A percentile compares a stretch with the other conserved stretches of the same genome.
Conservation (phyloP, 2,888 invertebrate species). For the Pantelozetes paolii region DNA sequence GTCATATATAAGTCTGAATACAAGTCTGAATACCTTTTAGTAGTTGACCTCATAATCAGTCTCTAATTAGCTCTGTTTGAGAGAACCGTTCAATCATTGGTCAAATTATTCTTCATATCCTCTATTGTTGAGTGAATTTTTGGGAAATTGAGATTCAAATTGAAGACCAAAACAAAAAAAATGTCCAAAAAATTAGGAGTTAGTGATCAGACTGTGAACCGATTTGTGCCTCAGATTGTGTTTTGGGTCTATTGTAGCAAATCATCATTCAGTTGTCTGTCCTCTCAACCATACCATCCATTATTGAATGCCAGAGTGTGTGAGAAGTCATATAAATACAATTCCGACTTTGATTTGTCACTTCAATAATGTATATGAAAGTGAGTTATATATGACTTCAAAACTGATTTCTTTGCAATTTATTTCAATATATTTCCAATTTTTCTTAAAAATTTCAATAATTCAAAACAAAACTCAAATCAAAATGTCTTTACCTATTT, state of each 20-base stretch:
- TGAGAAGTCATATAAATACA: constrained; percentile 23
- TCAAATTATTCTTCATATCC: neutral
- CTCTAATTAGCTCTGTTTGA: constrained; percentile 15
- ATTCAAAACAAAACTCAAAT: too few relatives aligned
- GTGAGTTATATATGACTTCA: constrained; percentile 6
- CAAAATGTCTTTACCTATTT: too few relatives aligned
- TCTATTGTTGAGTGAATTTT: neutral
- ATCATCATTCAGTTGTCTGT: constrained; percentile 20
- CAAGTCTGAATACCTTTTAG: constrained; percentile 16
- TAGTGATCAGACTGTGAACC: constrained; percentile 6
- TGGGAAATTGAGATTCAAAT: constrained; percentile 10
- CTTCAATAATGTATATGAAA: constrained; percentile 5
- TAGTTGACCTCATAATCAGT: constrained; percentile 14
- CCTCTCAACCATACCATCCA: constrained; percentile 21
- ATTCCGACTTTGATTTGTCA: constrained; percentile 12
- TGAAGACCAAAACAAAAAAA: neutral
- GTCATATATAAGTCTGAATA: neutral
- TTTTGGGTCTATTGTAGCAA: constrained; percentile 3
- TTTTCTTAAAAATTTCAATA: too few relatives aligned
- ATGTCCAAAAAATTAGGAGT: neutral
- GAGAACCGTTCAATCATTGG: neutral
- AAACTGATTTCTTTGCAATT: constrained; percentile 14
- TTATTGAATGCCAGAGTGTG: constrained; percentile 27
- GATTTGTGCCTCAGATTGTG: constrained; percentile 18
- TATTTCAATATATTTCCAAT: too few relatives aligned